Evolutionary conservation across 1,140 invertebrate species (phyloP), one percentile per base, ranked within the genome.

Genomic region (Dermatophagoides farinae): DNA sequence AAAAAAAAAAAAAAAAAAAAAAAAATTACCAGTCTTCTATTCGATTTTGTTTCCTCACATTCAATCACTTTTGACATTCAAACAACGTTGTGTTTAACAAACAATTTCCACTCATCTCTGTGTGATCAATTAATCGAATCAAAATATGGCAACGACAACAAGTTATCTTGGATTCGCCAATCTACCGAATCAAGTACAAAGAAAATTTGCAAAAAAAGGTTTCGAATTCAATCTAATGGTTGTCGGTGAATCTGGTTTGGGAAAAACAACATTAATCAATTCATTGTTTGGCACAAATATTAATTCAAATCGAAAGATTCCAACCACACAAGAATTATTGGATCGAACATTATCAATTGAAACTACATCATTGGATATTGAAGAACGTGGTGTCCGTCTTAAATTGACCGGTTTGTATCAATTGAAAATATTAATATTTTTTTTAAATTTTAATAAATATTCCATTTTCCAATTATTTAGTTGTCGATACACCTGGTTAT

Each of bases 201-300:
- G 95, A 53, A 96, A 97, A 75, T 90, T 93, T 44, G 92, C 98
- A 11, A 98, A 98, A 74, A 88, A 88, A 71, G 96, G 96, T 55
- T 99, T 98, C 71, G 93, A 97, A 69, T 98, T 98, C 74, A 97
- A 92, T 12, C 76, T 98, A 20, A 98, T 99, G 95, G 92, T 98
- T 65, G 95, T 98, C 64, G 92, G 92, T 38, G 90, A 97, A 72
- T 90, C 87, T 67, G 95, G 95, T 1, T 73, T 97, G 25, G 95
- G 95, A 22, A 99, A 99, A 75, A 96, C 91, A 0, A 98, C 95
- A 8, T 77, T 98, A 61, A 89, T 98, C 43, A 97, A 98, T 71
- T 92, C 89, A 59, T 74, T 99, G n/a, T 98, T 99, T 72, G 74
- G 96, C 12, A 92, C 92, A 23, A 93, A 98, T 74, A 74, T 92